These are phyloP conservation scores for Cryptotermes secundus DNA, from an alignment of 1,140 invertebrate genomes.

Conservation along the genomic window DNA sequence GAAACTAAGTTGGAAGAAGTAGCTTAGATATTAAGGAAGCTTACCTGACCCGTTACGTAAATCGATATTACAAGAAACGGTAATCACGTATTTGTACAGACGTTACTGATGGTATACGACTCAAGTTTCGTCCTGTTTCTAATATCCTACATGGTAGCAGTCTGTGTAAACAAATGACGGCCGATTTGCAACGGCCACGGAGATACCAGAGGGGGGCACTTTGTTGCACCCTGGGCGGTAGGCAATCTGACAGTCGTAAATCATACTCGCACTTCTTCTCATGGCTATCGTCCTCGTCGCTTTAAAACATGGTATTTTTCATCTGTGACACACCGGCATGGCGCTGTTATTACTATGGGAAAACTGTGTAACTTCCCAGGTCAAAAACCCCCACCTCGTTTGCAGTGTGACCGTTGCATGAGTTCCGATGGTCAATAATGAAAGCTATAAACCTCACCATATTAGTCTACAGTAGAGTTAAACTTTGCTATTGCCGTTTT, in stretches of 20 bases:
- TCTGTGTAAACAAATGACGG: conserved; percentile 1
- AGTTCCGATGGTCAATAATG: too few species aligned
- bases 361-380: not conserved
- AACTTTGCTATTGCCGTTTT: too few species aligned
- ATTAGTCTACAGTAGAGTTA: too few species aligned
- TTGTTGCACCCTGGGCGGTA: conserved; percentile 2
- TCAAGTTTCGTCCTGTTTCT: not conserved
- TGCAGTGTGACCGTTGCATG: too few species aligned
- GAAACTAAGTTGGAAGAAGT: not conserved
- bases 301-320: not conserved
- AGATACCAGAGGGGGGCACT: not conserved
- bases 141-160: not conserved
- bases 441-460: too few species aligned
- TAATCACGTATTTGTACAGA: not conserved
- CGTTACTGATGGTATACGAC: not conserved
- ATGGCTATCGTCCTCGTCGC: not conserved
- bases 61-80: not conserved
- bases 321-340: not conserved
- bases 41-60: not conserved
- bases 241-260: conserved; percentile 12
- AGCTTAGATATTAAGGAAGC: not conserved
- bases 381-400: not conserved
- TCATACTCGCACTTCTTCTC: conserved; percentile 10
- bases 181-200: not conserved
- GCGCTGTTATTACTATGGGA: not conserved